Percentiles rank a stretch among this genome's conserved stretches.
Evolutionary conservation across 2,888 invertebrate species (phyloP).

Genomic region (Tolmerus cingulatus): DNA sequence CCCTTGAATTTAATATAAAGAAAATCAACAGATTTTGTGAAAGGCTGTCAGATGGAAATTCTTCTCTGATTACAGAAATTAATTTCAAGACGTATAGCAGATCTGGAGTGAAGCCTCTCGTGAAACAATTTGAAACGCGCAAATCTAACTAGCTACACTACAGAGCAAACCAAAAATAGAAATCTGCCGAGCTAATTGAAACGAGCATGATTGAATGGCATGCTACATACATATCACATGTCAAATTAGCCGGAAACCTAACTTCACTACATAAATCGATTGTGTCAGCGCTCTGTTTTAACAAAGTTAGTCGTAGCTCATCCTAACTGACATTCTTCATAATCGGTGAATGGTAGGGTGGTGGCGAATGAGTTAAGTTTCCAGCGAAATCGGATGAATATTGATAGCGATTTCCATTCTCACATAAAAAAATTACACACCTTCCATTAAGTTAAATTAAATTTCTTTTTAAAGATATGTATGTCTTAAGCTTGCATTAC

Average conservation of each 20-base stretch:
- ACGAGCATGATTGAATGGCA: background rate
- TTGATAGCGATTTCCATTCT: background rate
- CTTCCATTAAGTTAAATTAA: background rate
- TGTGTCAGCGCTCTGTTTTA: background rate
- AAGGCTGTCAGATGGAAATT: background rate
- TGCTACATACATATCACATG: background rate
- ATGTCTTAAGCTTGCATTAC: too few relatives aligned
- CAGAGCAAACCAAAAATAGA: background rate
- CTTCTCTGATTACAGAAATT: background rate
- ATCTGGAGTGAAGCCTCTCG: background rate
- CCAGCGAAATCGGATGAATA: too few relatives aligned
- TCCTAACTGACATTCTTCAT: background rate
- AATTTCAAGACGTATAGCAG: background rate
- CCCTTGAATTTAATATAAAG: background rate
- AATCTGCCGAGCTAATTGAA: background rate
- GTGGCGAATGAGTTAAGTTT: background rate
- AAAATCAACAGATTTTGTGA: background rate
- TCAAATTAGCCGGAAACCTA: background rate
- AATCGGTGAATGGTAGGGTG: background rate
- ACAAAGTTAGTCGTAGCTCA: background rate
- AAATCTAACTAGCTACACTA: background rate
- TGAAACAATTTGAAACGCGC: background rate
- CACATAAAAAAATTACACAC: too few relatives aligned
- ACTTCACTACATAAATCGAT: background rate
- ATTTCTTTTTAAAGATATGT: background rate